Evolutionary conservation across 2,797 vertebrate species (phyloP), one percentile per base, ranked within the genome.

Genomic region (Coilia nasus): DNA sequence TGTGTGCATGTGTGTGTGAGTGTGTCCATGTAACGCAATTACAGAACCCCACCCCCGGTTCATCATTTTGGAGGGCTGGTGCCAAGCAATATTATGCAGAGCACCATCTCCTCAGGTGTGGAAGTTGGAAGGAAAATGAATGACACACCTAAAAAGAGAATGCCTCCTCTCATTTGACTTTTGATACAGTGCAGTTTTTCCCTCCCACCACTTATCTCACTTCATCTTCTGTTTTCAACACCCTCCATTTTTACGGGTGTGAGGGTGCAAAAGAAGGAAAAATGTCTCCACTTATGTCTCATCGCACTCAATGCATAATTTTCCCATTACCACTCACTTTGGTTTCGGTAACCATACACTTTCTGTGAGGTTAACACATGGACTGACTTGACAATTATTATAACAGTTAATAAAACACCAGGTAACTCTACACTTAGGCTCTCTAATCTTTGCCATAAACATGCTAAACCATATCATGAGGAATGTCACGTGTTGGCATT

Each of bases 51-150:
- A 83, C 6, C 89, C 89, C 83, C 85, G 62, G 84, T 89, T 88
- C 88, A 91, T 92, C 90, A 89, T 90, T 84, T 89, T 25, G 31
- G 2, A 57, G 23, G 44, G 82, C 67, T 84, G 56, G 81, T 23
- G 92, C 92, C 92, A 93, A 94, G 86, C 83, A 60, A 89, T 71
- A 91, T 91, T 91, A 71, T 81, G 56, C 81, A 85, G 83, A 88
- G 80, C 47, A 87, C 85, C 91, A 91, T 84, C 86, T 41, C 81
- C 90, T 62, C 75, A 46, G 81, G 87, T 84, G 56, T 54, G 0
- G 50, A 88, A 91, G 89, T 85, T 78, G 54, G 5, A 83, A 71
- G 85, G 91, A 88, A 93, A 92, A 94, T 91, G 46, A 90, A 89
- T 82, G 87, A 85, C 89, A 90, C 91, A 92, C 88, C 86, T 86